A percentile compares a stretch with the other conserved stretches of the same genome.
phyloP scores from a whole-genome alignment of 2,797 vertebrate species.

The Poeciliopsis infans region DNA sequence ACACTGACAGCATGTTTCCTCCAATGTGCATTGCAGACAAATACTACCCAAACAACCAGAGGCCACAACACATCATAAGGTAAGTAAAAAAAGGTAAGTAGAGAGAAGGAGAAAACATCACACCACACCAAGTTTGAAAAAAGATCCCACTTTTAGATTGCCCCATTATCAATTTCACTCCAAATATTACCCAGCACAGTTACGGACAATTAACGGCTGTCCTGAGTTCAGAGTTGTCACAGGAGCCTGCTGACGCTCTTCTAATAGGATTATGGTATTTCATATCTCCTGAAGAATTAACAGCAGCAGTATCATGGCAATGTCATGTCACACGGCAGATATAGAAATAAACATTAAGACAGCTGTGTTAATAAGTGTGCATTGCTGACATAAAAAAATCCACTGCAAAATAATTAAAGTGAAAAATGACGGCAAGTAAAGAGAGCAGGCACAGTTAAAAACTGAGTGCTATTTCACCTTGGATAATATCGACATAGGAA shows the following conservation, averaged over 20 bases:
- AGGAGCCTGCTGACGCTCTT: neutral
- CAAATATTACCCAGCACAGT: neutral
- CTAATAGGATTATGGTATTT: conserved; percentile 30
- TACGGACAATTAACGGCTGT: neutral
- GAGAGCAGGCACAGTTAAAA: neutral
- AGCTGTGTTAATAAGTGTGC: neutral
- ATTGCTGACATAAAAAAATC: neutral
- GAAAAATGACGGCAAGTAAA: neutral
- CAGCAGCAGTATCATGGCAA: conserved; percentile 38
- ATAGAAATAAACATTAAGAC: neutral
- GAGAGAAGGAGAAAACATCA: conserved; percentile 12
- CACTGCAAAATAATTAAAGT: neutral
- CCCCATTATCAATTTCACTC: neutral
- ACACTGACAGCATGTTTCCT: conserved; percentile 8
- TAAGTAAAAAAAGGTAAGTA: conserved; percentile 10
- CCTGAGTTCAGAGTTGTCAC: neutral
- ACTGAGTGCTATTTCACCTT: neutral
- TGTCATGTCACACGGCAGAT: neutral
- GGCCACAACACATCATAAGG: conserved; percentile 28
- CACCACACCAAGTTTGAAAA: conserved; percentile 14
- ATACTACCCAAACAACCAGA: conserved; percentile 31
- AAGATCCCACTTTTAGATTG: conserved; percentile 1
- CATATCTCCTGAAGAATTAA: conserved; percentile 45
- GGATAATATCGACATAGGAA: neutral
- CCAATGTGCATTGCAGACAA: conserved; percentile 33